Percentiles rank a stretch among this genome's conserved stretches.
Evolutionary conservation across 2,113 vertebrate genomes (phyloP).

Genomic region (Myrmecobius fasciatus): DNA sequence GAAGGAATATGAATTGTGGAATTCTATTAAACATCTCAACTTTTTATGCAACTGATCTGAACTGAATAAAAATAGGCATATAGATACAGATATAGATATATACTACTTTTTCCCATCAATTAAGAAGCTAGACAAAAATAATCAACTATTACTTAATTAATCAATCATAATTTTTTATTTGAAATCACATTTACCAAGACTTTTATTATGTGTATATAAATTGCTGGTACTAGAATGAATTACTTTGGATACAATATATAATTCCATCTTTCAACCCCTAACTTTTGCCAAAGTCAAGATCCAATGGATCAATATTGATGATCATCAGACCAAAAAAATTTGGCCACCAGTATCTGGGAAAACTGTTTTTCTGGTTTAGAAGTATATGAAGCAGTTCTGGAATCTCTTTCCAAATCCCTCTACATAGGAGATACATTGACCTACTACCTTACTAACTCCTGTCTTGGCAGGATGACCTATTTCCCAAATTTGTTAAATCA

Average conservation of each 20-base stretch:
- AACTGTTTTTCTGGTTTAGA: not conserved
- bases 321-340: not conserved
- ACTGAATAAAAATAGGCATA: conserved; percentile 14
- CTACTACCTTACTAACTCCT: not conserved
- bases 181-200: not conserved
- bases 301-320: not conserved
- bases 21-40: not conserved
- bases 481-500: not conserved
- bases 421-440: not conserved
- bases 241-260: not conserved
- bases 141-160: not conserved
- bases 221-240: not conserved
- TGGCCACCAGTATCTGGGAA: not conserved
- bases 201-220: not conserved
- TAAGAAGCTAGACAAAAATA: not conserved
- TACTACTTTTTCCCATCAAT: not conserved
- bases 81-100: conserved; percentile 31
- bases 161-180: not conserved
- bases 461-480: not conserved
- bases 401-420: not conserved
- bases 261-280: not conserved
- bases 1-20: not conserved
- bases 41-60: not conserved
- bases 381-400: not conserved
- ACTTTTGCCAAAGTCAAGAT: not conserved